Evolutionary conservation across 2,113 vertebrate genomes (phyloP), one percentile per base, ranked within the genome.

Genomic region (Myotis yumanensis): DNA sequence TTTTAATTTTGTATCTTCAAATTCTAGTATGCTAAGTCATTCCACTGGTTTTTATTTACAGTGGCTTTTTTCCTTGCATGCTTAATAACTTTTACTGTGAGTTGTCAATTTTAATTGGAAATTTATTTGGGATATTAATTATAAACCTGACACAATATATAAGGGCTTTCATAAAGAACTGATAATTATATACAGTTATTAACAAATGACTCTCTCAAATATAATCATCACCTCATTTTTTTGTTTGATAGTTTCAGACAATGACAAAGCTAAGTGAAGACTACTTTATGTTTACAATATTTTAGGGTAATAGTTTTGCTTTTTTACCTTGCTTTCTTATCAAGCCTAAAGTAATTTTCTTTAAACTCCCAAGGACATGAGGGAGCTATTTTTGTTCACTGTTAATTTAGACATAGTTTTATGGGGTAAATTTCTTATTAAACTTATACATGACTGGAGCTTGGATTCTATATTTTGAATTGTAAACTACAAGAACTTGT

Each of bases 51-150:
- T 90, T 73, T 66, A 72, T 32, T 89, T 9, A 52, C 2, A 5
- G 30, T 0, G 46, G 20, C 15, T 73, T 86, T 16, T 77, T 85
- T 86, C 16, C 28, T 76, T 62, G 1, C 35, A 5, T 64, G 1
- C 6, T 83, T 75, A 84, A 80, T 43, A 94, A 62, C 3, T 25
- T 83, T 90, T 86, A 35, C 6, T 64, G 18, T 52, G 15, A 43
- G 52, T 62, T 91, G 64, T 90, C 75, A 54, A 37, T 84, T 87
- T 90, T 90, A 84, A 90, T 35, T 90, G 32, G 10, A 68, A 73
- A 90, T 46, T 68, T 95, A 84, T 80, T 69, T 84, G 69, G 71
- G 32, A 88, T 75, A 57, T 30, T 92, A 86, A 68, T 84, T 95
- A 80, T 59, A 71, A 25, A 28, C 59, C 18, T 71, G 71, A 79